Base-by-base conservation (phyloP, 30 jellyfish, hydroid and myxozoan genomes). In the Aurelia sp. region DNA sequence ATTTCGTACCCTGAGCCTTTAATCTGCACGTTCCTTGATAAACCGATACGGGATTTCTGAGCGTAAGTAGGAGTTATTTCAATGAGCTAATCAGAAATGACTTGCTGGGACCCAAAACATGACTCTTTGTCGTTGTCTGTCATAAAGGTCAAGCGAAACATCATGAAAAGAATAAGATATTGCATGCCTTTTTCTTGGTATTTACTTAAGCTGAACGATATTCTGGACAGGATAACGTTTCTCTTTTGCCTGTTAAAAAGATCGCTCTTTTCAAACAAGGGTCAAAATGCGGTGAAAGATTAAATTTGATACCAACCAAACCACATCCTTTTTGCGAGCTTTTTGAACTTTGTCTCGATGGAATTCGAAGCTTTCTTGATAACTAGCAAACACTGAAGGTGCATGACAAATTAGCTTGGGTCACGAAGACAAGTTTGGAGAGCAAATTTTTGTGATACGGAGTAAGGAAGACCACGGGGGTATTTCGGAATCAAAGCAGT, bases 241-340 rank as follows among this genome's bases (percentile, higher is more conserved):
- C 89, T 31, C 55, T 50, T 77, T 69, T 59, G 59, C 55, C 63
- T 78, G 47, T 76, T 76, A 47, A 35, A 30, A 62, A 63, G 81
- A 69, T 73, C 72, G 64, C 52, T 48, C 65, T 71, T 44, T 73
- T 84, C 78, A 53, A 70, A 62, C 87, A 73, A 66, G 76, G 93
- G 93, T 84, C 93, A 84, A 84, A 62, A 72, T 84, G 82, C 73
- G 87, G 87, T 71, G 48, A 79, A 62, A 64, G 87, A 84, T 84
- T 84, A 57, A 59, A 84, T 84, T 71, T 62, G 86, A 84, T 84
- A 84, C 87, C 69, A 52, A 22, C 53, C 76, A 35, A 44, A 84
- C 85, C 85, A 58, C 89, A 62, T 69, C 27, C 79, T 18, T 11
- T 40, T 69, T 69, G 79, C 79, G 13, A 69, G 62, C 79, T 27